Evolutionary conservation across 2,888 invertebrate genomes (phyloP), one percentile per base, ranked within the genome.

Genomic region (Trichopoda pennipes): DNA sequence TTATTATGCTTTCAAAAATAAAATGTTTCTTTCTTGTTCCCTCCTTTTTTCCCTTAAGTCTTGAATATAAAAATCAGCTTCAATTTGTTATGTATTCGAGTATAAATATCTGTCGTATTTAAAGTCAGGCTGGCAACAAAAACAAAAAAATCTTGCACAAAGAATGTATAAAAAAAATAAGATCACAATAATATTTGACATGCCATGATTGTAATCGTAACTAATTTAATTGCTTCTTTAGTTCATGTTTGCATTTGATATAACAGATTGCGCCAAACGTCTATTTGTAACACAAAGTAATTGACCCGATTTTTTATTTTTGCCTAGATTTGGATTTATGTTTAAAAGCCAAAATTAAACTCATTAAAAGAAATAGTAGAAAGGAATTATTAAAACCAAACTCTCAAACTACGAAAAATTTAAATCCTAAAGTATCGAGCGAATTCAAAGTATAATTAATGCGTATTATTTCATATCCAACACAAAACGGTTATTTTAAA

Each of bases 211-310:
- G 81, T 80, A 74, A 83, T 84, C 83, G 84, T 84, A 81, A 81
- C 85, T 83, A 86, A 86, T 86, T 86, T 83, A 85, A 85, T 84
- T 85, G 85, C 84, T 83, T 72, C 60, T 76, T 56, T 73, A 53
- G 53, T 66, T 60, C 35, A 38, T 73, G 19, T 23, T 21, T 32
- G 10, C 28, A 16, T 64, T 32, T 10, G 9, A 32, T 9, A 47
- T 6, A 56, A 19, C 55, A 58, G 28, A 58, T 75, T 75, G 28
- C 42, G 38, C 28, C 44, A 21, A 32, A 38, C n/a, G 32, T 16
- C 47, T 35, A 19, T 56, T 32, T 63, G 44, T 63, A 21, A 56
- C 42, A 28, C 21, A 38, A 21, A 53, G 28, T 19, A 69, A 69
- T 69, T 69, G 55, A 63, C 42, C 61, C 61, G 23, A 7, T 19